These are phyloP conservation scores for Sarcophilus harrisii DNA, from an alignment of 2,797 vertebrate genomes.

Conservation along the genomic window DNA sequence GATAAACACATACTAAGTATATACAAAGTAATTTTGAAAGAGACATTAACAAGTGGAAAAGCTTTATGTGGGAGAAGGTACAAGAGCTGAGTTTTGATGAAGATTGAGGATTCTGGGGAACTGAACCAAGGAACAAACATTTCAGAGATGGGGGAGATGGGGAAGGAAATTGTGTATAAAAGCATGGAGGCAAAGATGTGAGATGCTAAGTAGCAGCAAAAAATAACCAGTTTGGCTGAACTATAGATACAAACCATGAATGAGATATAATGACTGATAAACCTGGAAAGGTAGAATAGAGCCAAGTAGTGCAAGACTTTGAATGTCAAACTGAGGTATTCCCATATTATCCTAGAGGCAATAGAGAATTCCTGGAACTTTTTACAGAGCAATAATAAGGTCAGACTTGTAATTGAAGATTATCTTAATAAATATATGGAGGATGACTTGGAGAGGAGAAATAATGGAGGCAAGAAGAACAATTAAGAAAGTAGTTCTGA, in stretches of 20 bases:
- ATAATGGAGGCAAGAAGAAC: background rate
- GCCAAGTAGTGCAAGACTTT: background rate
- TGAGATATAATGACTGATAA: background rate
- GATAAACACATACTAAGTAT: background rate
- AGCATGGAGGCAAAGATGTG: background rate
- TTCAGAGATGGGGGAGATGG: background rate
- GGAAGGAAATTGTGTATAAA: background rate
- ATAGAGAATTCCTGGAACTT: background rate
- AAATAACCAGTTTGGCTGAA: background rate
- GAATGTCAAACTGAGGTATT: background rate
- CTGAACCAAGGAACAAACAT: background rate
- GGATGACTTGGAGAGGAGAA: background rate
- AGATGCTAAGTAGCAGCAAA: background rate
- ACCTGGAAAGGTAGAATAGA: background rate
- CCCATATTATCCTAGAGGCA: background rate
- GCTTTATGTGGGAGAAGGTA: background rate
- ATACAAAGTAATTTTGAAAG: background rate
- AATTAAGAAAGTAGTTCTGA: background rate
- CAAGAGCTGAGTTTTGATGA: background rate
- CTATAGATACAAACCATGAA: background rate
- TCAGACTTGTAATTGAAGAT: background rate
- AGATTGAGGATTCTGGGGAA: background rate
- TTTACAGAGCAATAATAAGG: background rate
- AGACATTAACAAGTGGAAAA: background rate
- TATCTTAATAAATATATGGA: background rate